phyloP scores from a whole-genome alignment of 2,113 vertebrate species.

The Alligator mississippiensis region DNA sequence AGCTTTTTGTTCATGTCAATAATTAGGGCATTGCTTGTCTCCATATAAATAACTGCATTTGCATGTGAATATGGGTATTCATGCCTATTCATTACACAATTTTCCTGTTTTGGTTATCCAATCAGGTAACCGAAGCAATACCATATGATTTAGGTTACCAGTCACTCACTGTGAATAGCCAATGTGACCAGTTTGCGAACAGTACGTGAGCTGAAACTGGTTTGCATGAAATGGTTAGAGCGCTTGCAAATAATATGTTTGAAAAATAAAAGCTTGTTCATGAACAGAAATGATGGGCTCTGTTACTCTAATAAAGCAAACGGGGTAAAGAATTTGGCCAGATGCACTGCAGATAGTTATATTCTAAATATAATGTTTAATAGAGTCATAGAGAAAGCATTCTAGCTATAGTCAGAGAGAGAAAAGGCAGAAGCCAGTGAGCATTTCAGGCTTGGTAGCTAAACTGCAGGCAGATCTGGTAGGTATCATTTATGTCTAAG shows the following conservation, averaged over 20 bases:
- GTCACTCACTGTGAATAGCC: constrained; percentile 36
- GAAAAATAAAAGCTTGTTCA: background rate
- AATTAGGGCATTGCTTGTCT: background rate
- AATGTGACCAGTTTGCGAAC: constrained; percentile 28
- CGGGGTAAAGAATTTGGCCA: accelerated
- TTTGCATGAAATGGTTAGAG: background rate
- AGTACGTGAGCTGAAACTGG: background rate
- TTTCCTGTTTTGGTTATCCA: background rate
- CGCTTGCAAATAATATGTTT: background rate
- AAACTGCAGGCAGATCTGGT: constrained; percentile 61
- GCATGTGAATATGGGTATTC: accelerated
- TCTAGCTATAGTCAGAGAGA: background rate
- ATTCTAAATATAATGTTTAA: background rate
- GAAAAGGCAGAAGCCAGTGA: constrained; percentile 34
- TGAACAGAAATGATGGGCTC: background rate
- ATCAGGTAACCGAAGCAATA: background rate
- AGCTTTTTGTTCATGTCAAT: background rate
- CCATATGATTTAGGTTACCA: background rate
- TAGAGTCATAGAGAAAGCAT: background rate
- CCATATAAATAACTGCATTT: background rate
- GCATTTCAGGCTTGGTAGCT: background rate
- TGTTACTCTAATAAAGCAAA: accelerated
- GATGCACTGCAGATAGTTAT: accelerated
- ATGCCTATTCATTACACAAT: accelerated
- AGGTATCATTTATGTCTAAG: constrained; percentile 71